These are phyloP conservation scores for Pseudochirops cupreus DNA, from an alignment of 2,797 vertebrate genomes.

Conservation along the genomic window DNA sequence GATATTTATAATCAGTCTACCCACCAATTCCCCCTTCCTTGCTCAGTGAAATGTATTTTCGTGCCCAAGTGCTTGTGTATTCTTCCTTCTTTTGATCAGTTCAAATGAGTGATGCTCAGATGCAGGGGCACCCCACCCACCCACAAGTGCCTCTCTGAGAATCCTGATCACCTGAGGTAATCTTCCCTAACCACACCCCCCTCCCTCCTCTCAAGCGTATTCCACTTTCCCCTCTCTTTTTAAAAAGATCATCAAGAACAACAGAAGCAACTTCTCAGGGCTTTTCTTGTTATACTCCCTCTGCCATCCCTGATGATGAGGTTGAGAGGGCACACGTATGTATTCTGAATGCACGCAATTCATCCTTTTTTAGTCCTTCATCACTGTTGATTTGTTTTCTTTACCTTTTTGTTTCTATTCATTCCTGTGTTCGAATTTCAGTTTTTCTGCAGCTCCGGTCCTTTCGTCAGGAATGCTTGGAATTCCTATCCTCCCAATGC, in stretches of 20 bases:
- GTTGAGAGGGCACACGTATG: background rate
- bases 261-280: background rate
- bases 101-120: background rate
- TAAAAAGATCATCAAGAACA: background rate
- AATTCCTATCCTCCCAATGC: background rate
- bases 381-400: background rate
- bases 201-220: background rate
- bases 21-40: background rate
- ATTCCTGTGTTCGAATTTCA: background rate
- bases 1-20: background rate
- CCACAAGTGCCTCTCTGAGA: background rate
- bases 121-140: too few relatives aligned
- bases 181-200: background rate
- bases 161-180: background rate
- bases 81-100: background rate
- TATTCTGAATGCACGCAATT: background rate
- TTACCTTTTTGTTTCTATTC: background rate
- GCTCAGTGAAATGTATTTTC: background rate
- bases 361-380: background rate
- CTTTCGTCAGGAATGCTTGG: background rate
- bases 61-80: background rate
- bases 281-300: background rate
- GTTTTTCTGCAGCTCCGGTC: background rate
- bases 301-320: background rate
- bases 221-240: background rate